Base-by-base conservation (phyloP, 2,797 vertebrate species). In the Miichthys miiuy region DNA sequence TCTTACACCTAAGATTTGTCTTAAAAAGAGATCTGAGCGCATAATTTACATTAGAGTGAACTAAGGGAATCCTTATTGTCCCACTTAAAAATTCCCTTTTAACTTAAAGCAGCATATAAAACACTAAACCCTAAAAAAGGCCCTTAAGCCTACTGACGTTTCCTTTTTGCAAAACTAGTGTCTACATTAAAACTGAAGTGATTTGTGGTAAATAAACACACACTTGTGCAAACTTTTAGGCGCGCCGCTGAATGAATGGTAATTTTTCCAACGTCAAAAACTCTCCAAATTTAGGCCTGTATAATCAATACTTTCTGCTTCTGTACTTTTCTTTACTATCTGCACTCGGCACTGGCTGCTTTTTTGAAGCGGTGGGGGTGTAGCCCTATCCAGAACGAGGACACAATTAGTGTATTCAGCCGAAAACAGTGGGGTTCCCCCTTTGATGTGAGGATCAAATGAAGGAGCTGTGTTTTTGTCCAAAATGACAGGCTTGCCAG, bases 381-480 rank as follows among this genome's bases (percentile, higher is more conserved):
- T 93, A 94, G 93, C 93, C 95, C 94, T 93, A 95, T 95, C 94
- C 96, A 95, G 86, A 97, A 96, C 78, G 91, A 96, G 96, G 96
- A 96, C 96, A 97, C 97, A 97, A 97, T 97, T 97, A 97, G 96
- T 96, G 96, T 95, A 96, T 97, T 97, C 96, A 98, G 96, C 94
- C 91, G 93, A 96, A 97, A 97, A 97, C 97, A 96, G 96, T 96
- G 95, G 96, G 97, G 97, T 96, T 97, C 95, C 96, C 96, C 93
- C 96, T 98, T 97, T 98, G 97, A 97, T 96, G 96, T 97, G 91
- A 92, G 96, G 96, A 97, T 97, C 96, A 97, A 97, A 97, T 96
- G 95, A 96, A 96, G 94, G 95, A 97, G 96, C 96, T 95, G 96
- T 96, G 96, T 97, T 97, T 98, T 97, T 98, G 97, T 97, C 96